Evolutionary conservation across 2,888 invertebrate genomes (phyloP).

Genomic region (Lasiommata megera): DNA sequence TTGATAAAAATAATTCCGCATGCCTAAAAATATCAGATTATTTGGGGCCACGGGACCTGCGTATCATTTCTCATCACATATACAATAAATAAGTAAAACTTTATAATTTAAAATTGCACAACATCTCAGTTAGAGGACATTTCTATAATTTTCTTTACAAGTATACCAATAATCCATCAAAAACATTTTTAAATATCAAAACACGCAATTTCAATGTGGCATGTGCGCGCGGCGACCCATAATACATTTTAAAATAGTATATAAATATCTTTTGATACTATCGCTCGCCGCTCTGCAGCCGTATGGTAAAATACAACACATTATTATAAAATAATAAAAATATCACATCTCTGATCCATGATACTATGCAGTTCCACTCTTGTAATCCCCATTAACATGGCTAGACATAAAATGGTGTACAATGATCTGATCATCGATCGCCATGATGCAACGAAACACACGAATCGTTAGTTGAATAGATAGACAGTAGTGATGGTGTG

Average conservation of each 20-base stretch:
- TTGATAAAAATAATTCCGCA: conserved; percentile 27
- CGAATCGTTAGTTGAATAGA: conserved; percentile 51
- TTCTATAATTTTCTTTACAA: conserved; percentile 29
- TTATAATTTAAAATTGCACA: conserved; percentile 38
- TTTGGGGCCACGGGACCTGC: conserved; percentile 73
- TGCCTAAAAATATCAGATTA: conserved; percentile 27
- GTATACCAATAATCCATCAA: conserved; percentile 35
- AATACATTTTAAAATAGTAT: conserved; percentile 33
- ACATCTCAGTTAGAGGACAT: conserved; percentile 31
- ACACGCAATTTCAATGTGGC: conserved; percentile 32
- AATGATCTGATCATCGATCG: conserved; percentile 31
- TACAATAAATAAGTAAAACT: conserved; percentile 32
- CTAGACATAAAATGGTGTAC: conserved; percentile 31
- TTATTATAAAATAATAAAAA: conserved; percentile 60
- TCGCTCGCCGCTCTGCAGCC: conserved; percentile 29
- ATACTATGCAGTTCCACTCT: conserved; percentile 67
- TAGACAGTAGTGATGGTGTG: conserved; percentile 31
- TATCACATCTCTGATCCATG: conserved; percentile 77
- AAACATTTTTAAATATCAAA: conserved; percentile 36
- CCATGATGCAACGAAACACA: conserved; percentile 53
- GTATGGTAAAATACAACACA: conserved; percentile 48
- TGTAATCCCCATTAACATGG: conserved; percentile 48
- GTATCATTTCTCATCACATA: conserved; percentile 49
- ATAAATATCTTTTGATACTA: conserved; percentile 33
- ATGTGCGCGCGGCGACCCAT: conserved; percentile 27